These are phyloP conservation scores for Spheniscus humboldti DNA, from an alignment of 2,797 vertebrate genomes.

Conservation along the genomic window DNA sequence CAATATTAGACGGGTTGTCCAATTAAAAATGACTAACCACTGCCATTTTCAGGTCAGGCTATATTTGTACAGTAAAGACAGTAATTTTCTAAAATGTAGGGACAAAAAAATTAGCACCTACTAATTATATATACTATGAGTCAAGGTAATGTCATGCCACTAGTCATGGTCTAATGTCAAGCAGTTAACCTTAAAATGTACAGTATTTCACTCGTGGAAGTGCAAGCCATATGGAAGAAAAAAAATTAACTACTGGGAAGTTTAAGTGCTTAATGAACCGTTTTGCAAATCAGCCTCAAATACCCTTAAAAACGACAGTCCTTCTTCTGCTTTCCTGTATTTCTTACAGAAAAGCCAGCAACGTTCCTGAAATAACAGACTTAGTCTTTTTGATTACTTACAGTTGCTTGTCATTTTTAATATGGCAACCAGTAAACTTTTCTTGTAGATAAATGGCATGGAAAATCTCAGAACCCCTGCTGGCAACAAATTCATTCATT, in stretches of 20 bases:
- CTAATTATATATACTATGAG: not conserved
- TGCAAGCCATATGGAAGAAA: not conserved
- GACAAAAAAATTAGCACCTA: not conserved
- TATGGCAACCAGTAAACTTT: not conserved
- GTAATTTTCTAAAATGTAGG: not conserved
- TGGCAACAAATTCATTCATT: constrained; percentile 7
- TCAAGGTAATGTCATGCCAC: not conserved
- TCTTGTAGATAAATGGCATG: not conserved
- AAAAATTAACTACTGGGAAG: not conserved
- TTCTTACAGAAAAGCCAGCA: not conserved
- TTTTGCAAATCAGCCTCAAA: not conserved
- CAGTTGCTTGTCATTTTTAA: constrained; percentile 13
- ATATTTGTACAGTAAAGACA: not conserved
- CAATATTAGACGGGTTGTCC: not conserved
- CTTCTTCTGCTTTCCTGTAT: not conserved
- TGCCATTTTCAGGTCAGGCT: constrained; percentile 6
- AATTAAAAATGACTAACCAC: constrained; percentile 1
- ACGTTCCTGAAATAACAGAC: not conserved
- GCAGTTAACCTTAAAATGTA: not conserved
- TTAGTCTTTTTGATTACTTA: constrained; percentile 16
- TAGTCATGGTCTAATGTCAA: not conserved
- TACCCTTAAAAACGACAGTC: not conserved
- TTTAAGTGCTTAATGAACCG: not conserved
- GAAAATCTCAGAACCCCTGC: not conserved
- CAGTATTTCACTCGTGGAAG: not conserved